Evolutionary conservation across 2,113 vertebrate genomes (phyloP).

Genomic region (Zapus hudsonius): DNA sequence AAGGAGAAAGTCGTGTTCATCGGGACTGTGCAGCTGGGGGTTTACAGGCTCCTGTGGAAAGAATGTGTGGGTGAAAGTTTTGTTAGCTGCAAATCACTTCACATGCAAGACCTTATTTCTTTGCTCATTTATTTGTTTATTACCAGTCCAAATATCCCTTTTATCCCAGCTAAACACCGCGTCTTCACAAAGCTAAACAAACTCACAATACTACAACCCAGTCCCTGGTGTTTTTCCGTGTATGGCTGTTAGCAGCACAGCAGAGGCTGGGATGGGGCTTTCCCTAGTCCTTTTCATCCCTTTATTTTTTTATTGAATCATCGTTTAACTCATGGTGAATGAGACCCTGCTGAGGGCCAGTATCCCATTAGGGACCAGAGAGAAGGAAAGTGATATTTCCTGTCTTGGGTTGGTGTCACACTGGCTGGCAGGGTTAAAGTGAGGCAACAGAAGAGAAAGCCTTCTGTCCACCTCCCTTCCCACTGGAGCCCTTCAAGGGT

Average conservation of each 20-base stretch:
- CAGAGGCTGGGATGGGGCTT: background rate
- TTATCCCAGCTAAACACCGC: constrained; percentile 49
- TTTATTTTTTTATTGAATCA: constrained; percentile 19
- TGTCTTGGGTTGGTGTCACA: background rate
- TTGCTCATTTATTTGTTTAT: constrained; percentile 67
- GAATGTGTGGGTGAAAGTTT: constrained; percentile 48
- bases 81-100: constrained; percentile 36
- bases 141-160: background rate
- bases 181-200: constrained; percentile 55
- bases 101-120: constrained; percentile 30
- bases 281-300: background rate
- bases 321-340: background rate
- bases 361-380: background rate
- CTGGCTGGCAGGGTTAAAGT: background rate
- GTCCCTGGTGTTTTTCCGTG: constrained; percentile 3
- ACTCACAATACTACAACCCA: background rate
- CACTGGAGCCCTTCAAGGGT: background rate
- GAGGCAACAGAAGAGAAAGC: background rate
- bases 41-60: constrained; percentile 43
- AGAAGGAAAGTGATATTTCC: background rate
- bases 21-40: background rate
- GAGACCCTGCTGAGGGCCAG: background rate
- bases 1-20: constrained; percentile 47
- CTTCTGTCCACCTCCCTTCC: background rate
- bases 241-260: background rate